Conservation (phyloP, 2,888 invertebrate species). For the Cyclophora punctaria region DNA sequence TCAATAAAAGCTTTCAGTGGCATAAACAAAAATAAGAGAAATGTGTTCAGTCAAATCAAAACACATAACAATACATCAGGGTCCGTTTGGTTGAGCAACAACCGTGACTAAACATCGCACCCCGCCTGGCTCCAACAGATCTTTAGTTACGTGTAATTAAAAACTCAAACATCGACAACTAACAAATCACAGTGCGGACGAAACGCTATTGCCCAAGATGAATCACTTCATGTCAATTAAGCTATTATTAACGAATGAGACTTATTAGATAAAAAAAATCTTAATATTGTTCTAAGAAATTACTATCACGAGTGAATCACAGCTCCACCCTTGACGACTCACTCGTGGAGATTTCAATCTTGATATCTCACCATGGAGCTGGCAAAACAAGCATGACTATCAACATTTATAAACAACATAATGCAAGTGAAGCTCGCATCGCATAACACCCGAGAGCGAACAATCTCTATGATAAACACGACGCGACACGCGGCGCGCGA, state of each 20-base stretch:
- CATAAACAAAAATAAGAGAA: conserved; percentile 13
- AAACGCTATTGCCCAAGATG: conserved; percentile 36
- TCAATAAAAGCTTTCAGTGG: conserved; percentile 30
- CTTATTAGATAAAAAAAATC: conserved; percentile 47
- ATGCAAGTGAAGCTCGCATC: conserved; percentile 34
- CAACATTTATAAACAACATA: conserved; percentile 46
- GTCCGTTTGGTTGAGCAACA: conserved; percentile 33
- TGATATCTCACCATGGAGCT: conserved; percentile 51
- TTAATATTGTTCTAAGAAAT: conserved; percentile 55
- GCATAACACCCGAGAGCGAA: conserved; percentile 36
- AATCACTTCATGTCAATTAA: conserved; percentile 65
- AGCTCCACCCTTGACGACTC: conserved; percentile 59
- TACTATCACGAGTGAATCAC: conserved; percentile 50
- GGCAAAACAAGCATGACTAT: conserved; percentile 53
- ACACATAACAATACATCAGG: conserved; percentile 30
- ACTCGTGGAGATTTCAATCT: conserved; percentile 55
- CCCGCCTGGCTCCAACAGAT: conserved; percentile 58
- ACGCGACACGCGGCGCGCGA: conserved; percentile 32
- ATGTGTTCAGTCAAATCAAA: conserved; percentile 24
- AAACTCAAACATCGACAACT: conserved; percentile 69
- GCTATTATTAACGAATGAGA: conserved; percentile 49
- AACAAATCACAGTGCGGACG: conserved; percentile 53
- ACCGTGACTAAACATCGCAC: conserved; percentile 53
- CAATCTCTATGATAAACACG: conserved; percentile 51
- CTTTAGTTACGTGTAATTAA: conserved; percentile 70